Evolutionary conservation across 2,113 vertebrate species (phyloP), one percentile per base, ranked within the genome.

Genomic region (Alethe castanea): DNA sequence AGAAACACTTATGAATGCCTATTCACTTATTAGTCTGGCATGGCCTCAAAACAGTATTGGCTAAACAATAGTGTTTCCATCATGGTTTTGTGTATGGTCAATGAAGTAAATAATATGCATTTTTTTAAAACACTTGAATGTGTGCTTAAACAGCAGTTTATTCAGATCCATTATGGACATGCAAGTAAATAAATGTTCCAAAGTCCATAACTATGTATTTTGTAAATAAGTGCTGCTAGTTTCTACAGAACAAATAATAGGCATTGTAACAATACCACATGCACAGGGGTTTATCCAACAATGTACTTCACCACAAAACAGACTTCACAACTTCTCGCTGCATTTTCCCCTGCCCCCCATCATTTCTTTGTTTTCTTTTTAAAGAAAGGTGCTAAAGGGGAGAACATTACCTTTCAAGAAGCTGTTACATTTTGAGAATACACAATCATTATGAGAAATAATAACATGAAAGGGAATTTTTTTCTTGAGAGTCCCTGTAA

Each of bases 1-100:
- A 97, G 87, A 95, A 94, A 97, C 76, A 90, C 94, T 98, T 96
- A 82, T 92, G 96, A 98, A 97, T 97, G 96, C 64, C 91, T 97
- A 86, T 96, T 97, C 95, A 94, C 91, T 95, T 97, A 97, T 97
- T 97, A 97, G 71, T 83, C 82, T 97, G 94, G 85, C 88, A 95
- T 86, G 79, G 61, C 56, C 95, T 91, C 94, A 97, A 92, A 97
- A 92, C 53, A 85, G 59, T 93, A 96, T 82, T 94, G 88, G 92
- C 91, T 95, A 97, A 97, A 96, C 93, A 97, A 96, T 90, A 94
- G 90, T 92, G 81, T 62, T 96, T 97, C 97, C 94, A 89, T 97
- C 97, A 86, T 90, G 89, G 57, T 95, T 97, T 90, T 88, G 83
- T 97, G 91, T 86, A 96, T 96, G 95, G 92, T 97, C 96, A 97